These are phyloP conservation scores for Geophilus truncorum DNA, from an alignment of 2,888 invertebrate genomes.

Conservation along the genomic window DNA sequence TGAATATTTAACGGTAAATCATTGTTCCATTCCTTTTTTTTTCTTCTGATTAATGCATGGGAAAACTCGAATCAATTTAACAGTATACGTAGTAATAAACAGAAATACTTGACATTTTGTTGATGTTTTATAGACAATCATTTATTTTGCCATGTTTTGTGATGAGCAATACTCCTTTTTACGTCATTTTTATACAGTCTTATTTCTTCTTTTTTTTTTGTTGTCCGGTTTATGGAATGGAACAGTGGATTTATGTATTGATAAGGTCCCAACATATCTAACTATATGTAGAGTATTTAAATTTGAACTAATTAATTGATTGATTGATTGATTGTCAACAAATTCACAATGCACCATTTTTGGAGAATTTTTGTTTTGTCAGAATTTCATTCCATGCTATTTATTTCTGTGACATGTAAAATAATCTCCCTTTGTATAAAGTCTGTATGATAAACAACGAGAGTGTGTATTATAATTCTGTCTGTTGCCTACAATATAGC, in stretches of 20 bases:
- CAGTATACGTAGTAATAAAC: background rate
- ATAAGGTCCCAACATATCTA: slow-evolving; percentile 19
- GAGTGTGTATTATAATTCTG: slow-evolving; percentile 21
- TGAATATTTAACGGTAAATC: background rate
- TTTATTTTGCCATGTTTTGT: background rate
- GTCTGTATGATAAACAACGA: slow-evolving; percentile 11
- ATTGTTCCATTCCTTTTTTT: slow-evolving; percentile 1
- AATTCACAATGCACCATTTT: slow-evolving; percentile 21
- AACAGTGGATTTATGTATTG: background rate
- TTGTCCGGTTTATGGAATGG: background rate
- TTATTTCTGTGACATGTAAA: slow-evolving; percentile 23
- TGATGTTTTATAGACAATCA: background rate
- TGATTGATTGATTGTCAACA: too few species aligned
- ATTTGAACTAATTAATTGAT: background rate
- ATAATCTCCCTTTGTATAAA: slow-evolving; percentile 27
- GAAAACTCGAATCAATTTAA: background rate
- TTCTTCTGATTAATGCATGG: background rate
- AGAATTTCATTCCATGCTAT: slow-evolving; percentile 18
- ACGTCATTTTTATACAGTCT: background rate
- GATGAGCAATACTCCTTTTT: background rate
- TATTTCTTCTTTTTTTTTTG: background rate
- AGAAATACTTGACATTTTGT: background rate
- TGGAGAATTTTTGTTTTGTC: background rate
- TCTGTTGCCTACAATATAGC: slow-evolving; percentile 25
- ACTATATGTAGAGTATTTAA: background rate